These are phyloP conservation scores for Masticophis lateralis DNA, from an alignment of 2,797 vertebrate species.

Conservation along the genomic window DNA sequence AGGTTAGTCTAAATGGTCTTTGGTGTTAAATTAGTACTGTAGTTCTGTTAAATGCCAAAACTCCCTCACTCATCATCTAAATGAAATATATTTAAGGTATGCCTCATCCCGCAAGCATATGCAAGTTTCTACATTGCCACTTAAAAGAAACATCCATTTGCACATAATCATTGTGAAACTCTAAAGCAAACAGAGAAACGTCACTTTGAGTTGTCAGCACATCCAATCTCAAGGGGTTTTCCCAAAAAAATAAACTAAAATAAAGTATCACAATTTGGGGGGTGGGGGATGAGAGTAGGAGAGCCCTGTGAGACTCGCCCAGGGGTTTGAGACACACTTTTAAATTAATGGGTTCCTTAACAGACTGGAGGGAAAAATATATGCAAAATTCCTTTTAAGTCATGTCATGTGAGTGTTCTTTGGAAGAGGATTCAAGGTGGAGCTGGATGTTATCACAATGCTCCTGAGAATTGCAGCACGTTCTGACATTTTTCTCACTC, in stretches of 20 bases:
- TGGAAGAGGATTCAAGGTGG: slow-evolving; percentile 7
- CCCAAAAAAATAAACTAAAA: not conserved
- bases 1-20: not conserved
- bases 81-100: slow-evolving; percentile 3
- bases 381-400: slow-evolving; percentile 19
- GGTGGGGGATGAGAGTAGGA: not conserved
- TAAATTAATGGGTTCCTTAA: slow-evolving; percentile 32
- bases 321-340: not conserved
- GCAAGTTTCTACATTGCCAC: slow-evolving; percentile 47
- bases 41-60: not conserved
- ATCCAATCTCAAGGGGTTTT: not conserved
- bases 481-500: slow-evolving; percentile 12
- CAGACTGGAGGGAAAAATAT: slow-evolving; percentile 23
- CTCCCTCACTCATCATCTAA: slow-evolving; percentile 12
- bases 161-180: not conserved
- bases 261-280: not conserved
- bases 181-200: not conserved
- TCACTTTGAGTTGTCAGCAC: not conserved
- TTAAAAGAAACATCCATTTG: slow-evolving; percentile 36
- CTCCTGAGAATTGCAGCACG: slow-evolving; percentile 27
- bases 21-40: not conserved
- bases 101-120: not conserved
- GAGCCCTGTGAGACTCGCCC: not conserved
- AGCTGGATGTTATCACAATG: not conserved
- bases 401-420: not conserved